phyloP scores from a whole-genome alignment of 92 coral and sea anemone genomes.

The Palythoa caribaeorum region DNA sequence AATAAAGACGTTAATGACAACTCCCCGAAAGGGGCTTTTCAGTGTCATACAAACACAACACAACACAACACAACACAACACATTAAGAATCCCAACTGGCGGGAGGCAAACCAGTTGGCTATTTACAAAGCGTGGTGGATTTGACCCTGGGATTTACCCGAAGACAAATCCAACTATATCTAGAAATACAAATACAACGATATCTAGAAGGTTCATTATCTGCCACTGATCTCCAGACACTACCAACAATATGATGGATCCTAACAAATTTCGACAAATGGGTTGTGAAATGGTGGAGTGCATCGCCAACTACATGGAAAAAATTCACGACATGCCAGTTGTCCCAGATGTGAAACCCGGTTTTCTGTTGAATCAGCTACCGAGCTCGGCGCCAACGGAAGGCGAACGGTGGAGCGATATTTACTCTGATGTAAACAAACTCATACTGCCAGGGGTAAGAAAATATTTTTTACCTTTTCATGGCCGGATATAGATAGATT shows the following conservation, averaged over 20 bases:
- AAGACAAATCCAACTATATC: too few species aligned
- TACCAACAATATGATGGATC: constrained; percentile 24
- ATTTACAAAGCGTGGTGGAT: too few species aligned
- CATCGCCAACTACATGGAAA: constrained; percentile 59
- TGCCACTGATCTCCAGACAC: background rate
- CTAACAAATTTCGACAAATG: constrained; percentile 52
- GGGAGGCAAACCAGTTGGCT: too few species aligned
- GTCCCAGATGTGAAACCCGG: constrained; percentile 68
- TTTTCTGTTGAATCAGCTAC: constrained; percentile 57
- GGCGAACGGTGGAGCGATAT: constrained; percentile 50
- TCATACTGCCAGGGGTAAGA: constrained; percentile 68
- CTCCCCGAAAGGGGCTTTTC: too few species aligned
- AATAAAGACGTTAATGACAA: too few species aligned
- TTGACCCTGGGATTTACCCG: too few species aligned
- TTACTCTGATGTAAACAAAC: constrained; percentile 49
- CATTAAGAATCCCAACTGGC: too few species aligned
- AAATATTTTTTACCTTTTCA: background rate
- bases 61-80: too few species aligned
- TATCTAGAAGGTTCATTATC: background rate
- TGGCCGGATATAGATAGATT: background rate
- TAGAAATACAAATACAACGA: too few species aligned
- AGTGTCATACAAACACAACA: too few species aligned
- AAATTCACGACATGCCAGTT: constrained; percentile 52
- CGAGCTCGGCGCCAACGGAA: constrained; percentile 51
- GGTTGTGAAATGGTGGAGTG: constrained; percentile 65